These are phyloP conservation scores for Serinus canaria DNA, from an alignment of 2,113 vertebrate genomes.

Conservation along the genomic window DNA sequence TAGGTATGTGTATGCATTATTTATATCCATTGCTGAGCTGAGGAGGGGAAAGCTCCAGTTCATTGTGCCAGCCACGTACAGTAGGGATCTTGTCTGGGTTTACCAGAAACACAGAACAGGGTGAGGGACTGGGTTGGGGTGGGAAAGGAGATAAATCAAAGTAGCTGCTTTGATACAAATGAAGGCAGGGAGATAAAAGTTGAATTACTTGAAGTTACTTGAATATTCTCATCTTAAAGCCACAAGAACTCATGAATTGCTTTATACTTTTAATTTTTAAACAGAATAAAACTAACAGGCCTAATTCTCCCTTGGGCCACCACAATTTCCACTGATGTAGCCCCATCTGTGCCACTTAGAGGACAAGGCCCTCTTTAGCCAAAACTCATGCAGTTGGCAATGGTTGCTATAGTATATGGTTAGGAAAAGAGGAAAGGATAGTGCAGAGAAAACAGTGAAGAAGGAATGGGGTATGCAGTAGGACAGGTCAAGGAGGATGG, in stretches of 20 bases:
- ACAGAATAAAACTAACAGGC: constrained; percentile 40
- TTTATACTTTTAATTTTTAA: constrained; percentile 67
- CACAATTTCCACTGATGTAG: background rate
- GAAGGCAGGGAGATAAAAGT: constrained; percentile 77
- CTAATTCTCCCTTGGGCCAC: constrained; percentile 9
- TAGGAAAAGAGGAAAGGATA: constrained; percentile 58
- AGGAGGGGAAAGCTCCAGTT: constrained; percentile 69
- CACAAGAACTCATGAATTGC: constrained; percentile 52
- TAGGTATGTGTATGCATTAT: constrained; percentile 76
- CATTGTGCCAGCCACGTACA: constrained; percentile 64
- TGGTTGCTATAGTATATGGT: constrained; percentile 47
- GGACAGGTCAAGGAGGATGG: constrained; percentile 32
- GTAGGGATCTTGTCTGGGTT: constrained; percentile 64
- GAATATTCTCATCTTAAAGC: constrained; percentile 75
- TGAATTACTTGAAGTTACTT: constrained; percentile 81
- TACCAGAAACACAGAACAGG: constrained; percentile 63
- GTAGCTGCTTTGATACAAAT: constrained; percentile 69
- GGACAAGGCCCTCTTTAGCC: constrained; percentile 22
- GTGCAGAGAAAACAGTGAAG: constrained; percentile 36
- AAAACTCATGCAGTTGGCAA: constrained; percentile 56
- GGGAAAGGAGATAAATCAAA: constrained; percentile 67
- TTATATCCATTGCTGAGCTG: constrained; percentile 72
- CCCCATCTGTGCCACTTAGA: background rate
- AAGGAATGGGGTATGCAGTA: constrained; percentile 44
- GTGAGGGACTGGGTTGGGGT: constrained; percentile 58